Evolutionary conservation across 2,888 invertebrate species (phyloP).

Genomic region (Rutpela maculata): DNA sequence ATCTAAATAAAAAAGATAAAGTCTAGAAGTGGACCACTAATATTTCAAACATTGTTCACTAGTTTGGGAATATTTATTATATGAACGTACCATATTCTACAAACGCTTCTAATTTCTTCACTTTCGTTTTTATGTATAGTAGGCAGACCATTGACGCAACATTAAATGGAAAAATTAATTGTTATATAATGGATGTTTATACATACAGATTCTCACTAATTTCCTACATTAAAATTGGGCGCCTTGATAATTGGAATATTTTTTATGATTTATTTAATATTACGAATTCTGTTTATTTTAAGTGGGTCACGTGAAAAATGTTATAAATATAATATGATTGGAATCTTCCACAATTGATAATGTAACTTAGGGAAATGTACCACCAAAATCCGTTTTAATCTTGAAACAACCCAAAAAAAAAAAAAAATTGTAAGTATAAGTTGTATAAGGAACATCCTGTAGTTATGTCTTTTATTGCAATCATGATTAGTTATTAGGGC

Average conservation of each 20-base stretch:
- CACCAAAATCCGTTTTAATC: too few species aligned
- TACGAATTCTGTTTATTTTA: background rate
- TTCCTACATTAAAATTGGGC: background rate
- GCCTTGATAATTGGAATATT: background rate
- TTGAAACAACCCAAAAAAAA: too few species aligned
- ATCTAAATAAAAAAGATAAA: too few species aligned
- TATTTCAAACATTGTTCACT: background rate
- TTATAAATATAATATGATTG: too few species aligned
- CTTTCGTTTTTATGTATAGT: conserved; percentile 1
- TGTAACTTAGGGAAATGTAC: too few species aligned
- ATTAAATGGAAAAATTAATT: background rate
- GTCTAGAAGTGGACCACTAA: too few species aligned
- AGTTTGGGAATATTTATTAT: background rate
- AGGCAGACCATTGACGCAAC: background rate
- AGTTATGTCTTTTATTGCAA: too few species aligned
- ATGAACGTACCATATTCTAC: background rate
- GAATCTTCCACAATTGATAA: too few species aligned
- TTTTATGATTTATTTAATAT: background rate
- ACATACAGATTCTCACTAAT: background rate
- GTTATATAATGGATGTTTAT: background rate
- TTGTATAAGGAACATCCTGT: too few species aligned
- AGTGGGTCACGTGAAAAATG: background rate
- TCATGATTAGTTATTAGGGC: too few species aligned
- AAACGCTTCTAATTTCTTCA: background rate
- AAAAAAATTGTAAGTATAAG: too few species aligned